Evolutionary conservation across 1,140 invertebrate genomes (phyloP), one percentile per base, ranked within the genome.

Genomic region (Drosophila parvula): DNA sequence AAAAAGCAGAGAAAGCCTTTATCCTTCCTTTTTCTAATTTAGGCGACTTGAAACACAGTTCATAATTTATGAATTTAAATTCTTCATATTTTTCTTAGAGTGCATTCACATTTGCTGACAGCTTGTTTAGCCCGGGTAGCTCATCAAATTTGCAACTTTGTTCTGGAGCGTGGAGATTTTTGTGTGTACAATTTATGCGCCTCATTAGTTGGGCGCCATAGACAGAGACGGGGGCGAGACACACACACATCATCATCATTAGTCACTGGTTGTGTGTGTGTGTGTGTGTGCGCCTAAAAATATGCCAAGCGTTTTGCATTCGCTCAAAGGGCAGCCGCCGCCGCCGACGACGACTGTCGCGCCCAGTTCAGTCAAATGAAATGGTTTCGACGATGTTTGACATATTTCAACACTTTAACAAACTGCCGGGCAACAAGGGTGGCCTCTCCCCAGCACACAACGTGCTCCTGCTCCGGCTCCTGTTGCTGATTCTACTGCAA

Each of bases 101-200:
- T 71, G 60, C 45, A 48, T 16, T 11, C 10, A 45, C 47, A 41
- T 75, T 60, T 44, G 79, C 65, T 84, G 77, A 77, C 80, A 71
- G 62, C 81, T 81, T 85, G 82, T 70, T 78, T 78, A 58, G 73
- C 61, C 48, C 10, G 44, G 65, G 41, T 14, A 88, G 84, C 83
- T 89, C 83, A 88, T 83, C 76, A 88, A 88, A 88, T 88, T 88
- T 88, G 83, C 83, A 88, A 81, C 45, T 74, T 82, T 81, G 65
- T 81, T 81, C 48, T 45, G 36, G 38, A 50, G 69, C 27, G 70
- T 41, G 53, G 61, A 67, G 61, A 79, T 70, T 74, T 75, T 75
- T 78, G 40, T 81, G 75, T 88, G 70, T 80, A 81, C 79, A 90
- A 90, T 90, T 90, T 90, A 90, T 90, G 83, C 88, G 88, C 88